Percentiles rank a stretch among this genome's conserved stretches.
Conservation (phyloP, 2,113 vertebrate genomes). For the Helogale parvula region DNA sequence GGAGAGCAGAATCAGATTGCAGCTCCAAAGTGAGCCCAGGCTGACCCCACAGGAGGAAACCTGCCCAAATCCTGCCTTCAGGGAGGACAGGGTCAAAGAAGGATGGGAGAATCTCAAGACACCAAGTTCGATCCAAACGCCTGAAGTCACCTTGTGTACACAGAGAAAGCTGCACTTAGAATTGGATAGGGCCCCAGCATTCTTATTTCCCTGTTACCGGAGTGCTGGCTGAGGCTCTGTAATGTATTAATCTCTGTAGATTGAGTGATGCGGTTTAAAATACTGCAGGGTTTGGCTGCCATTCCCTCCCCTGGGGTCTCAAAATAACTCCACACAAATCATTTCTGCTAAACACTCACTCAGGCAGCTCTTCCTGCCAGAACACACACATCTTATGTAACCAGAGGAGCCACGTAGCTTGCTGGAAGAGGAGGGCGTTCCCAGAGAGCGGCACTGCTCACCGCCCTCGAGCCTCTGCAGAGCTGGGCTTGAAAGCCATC, state of each 20-base stretch:
- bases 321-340: conserved; percentile 80
- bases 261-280: conserved; percentile 80
- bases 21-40: neutral
- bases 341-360: conserved; percentile 67
- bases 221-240: conserved; percentile 53
- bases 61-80: neutral
- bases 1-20: neutral
- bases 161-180: neutral
- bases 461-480: neutral
- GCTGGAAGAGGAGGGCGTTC: conserved; percentile 32
- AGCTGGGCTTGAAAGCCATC: neutral
- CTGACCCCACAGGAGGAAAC: neutral
- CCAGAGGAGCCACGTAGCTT: conserved; percentile 38
- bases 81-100: neutral
- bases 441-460: neutral
- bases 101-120: neutral
- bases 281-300: conserved; percentile 76
- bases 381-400: conserved; percentile 66
- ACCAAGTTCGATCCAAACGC: neutral
- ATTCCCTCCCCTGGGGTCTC: conserved; percentile 73
- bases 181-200: neutral
- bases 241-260: conserved; percentile 78
- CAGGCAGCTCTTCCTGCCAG: conserved; percentile 65
- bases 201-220: conserved; percentile 50
- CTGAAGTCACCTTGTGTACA: conserved; percentile 27